Conservation (phyloP, 64 coral and sea anemone species). For the Montipora sp. region DNA sequence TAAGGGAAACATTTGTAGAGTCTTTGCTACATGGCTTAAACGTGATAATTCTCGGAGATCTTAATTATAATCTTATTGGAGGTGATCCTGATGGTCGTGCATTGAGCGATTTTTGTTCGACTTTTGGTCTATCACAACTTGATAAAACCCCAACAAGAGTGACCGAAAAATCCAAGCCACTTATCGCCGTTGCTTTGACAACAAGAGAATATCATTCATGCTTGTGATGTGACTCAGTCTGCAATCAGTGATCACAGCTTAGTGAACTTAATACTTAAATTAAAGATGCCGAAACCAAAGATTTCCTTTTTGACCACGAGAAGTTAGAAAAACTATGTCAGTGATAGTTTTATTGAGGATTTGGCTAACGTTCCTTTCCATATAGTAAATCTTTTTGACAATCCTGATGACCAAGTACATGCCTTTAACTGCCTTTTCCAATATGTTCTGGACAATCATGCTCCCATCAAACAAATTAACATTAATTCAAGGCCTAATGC, state of each 20-base stretch:
- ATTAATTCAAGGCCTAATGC: too few relatives aligned
- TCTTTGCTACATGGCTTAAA: neutral
- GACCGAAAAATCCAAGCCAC: too few relatives aligned
- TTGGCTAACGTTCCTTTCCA: too few relatives aligned
- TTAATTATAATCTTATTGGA: neutral
- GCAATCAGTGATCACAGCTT: conserved; percentile 42
- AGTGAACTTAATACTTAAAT: neutral
- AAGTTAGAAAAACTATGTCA: too few relatives aligned
- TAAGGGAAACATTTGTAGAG: neutral
- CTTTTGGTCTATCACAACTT: conserved; percentile 8
- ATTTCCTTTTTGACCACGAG: too few relatives aligned
- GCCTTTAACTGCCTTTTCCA: too few relatives aligned
- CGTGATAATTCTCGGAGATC: neutral
- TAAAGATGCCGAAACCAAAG: too few relatives aligned
- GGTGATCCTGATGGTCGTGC: neutral
- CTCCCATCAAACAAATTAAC: too few relatives aligned
- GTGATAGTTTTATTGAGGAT: too few relatives aligned
- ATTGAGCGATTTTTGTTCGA: neutral
- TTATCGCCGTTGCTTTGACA: neutral
- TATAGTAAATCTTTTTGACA: too few relatives aligned
- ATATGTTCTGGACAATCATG: too few relatives aligned
- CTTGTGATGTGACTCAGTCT: conserved; percentile 8
- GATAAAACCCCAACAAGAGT: neutral
- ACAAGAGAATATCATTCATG: conserved; percentile 39
- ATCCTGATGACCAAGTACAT: too few relatives aligned